These are phyloP conservation scores for Hydrolagus affinis DNA, from an alignment of 2,113 vertebrate species.

Conservation along the genomic window DNA sequence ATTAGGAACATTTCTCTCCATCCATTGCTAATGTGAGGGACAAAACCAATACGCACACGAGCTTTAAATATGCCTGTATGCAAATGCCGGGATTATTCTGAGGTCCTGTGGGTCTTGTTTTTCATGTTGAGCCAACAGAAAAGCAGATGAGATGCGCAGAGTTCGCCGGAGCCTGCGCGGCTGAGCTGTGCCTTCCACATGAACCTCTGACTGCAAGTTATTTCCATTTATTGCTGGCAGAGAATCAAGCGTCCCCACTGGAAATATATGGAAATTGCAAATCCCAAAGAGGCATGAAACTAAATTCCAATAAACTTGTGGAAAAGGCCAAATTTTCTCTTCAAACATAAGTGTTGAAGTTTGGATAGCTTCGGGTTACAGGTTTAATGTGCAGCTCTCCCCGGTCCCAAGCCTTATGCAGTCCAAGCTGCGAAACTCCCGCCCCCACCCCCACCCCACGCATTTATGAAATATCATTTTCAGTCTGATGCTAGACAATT, in stretches of 20 bases:
- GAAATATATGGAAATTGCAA: neutral
- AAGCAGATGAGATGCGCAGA: no score
- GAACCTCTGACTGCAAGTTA: neutral
- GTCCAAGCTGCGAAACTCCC: neutral
- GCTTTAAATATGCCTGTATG: no score
- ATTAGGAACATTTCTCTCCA: no score
- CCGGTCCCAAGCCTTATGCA: neutral
- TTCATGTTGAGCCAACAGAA: no score
- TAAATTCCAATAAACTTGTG: conserved; percentile 7
- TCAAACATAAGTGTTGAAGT: neutral
- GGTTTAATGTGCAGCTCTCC: neutral
- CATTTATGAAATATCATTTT: no score
- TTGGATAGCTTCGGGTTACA: neutral
- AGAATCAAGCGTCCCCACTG: neutral
- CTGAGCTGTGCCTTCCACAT: no score
- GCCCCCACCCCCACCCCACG: no score
- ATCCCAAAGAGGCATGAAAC: neutral
- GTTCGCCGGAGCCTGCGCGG: no score
- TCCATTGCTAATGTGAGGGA: no score
- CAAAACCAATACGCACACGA: no score
- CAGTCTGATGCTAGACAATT: neutral
- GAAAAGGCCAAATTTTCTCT: neutral
- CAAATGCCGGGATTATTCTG: no score
- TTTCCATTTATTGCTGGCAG: neutral
- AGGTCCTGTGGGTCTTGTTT: no score